phyloP scores from a whole-genome alignment of 2,888 invertebrate genomes.

The Acanthosepion lycidas region DNA sequence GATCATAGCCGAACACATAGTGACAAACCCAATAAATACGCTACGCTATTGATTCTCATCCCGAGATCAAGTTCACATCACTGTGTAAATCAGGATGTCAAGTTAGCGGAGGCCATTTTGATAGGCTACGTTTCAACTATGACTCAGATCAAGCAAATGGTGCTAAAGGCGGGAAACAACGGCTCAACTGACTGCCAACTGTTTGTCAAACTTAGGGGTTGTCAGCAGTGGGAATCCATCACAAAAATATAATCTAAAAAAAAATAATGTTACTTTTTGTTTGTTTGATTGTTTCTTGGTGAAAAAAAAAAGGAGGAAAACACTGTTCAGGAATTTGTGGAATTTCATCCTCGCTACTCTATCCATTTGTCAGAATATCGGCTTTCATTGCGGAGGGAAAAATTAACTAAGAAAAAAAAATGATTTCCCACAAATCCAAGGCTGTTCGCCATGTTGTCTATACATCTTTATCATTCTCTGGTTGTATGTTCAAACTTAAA shows the following conservation, averaged over 20 bases:
- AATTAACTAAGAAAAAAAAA: not conserved
- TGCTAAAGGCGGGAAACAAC: slow-evolving; percentile 3
- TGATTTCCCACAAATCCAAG: not conserved
- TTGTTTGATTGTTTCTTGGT: no score
- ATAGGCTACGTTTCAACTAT: not conserved
- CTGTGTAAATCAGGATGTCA: not conserved
- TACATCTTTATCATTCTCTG: not conserved
- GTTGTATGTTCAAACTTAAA: not conserved
- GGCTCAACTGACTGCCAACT: not conserved
- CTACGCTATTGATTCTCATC: not conserved
- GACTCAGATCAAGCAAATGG: not conserved
- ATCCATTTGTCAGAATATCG: not conserved
- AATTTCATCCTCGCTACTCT: not conserved
- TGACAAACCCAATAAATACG: not conserved
- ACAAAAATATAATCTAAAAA: not conserved
- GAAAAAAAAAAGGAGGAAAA: not conserved
- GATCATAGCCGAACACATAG: not conserved
- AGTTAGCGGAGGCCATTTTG: not conserved
- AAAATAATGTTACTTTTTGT: no score
- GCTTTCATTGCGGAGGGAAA: not conserved
- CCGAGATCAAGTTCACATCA: not conserved
- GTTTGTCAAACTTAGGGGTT: not conserved
- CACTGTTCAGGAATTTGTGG: not conserved
- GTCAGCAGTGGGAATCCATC: not conserved
- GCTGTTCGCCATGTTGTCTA: not conserved